These are phyloP conservation scores for Himalopsyche anomala DNA, from an alignment of 2,888 invertebrate genomes.

Conservation along the genomic window DNA sequence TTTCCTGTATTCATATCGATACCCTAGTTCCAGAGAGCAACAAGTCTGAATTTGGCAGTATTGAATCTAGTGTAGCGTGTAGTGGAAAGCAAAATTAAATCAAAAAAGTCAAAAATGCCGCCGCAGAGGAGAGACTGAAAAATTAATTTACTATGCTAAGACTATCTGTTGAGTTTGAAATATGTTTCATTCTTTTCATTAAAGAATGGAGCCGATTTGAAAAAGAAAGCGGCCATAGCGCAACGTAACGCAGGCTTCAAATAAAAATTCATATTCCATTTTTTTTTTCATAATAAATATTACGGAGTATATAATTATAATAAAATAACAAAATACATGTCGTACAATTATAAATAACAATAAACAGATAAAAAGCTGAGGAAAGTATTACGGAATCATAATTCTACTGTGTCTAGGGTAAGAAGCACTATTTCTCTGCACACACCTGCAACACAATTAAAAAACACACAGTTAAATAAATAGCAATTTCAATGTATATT, in stretches of 20 bases:
- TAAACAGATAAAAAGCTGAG: constrained; percentile 41
- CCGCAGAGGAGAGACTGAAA: too few relatives aligned
- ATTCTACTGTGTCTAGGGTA: constrained; percentile 80
- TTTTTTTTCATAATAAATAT: constrained; percentile 37
- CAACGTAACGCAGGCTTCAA: constrained; percentile 11
- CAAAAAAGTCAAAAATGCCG: too few relatives aligned
- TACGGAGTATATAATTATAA: constrained; percentile 38
- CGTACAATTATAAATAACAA: constrained; percentile 42
- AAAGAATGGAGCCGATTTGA: constrained; percentile 39
- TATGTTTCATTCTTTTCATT: constrained; percentile 1
- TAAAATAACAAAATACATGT: constrained; percentile 43
- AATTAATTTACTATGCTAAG: too few relatives aligned
- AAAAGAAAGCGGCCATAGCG: constrained; percentile 1
- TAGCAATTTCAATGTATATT: not conserved
- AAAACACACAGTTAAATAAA: constrained; percentile 54
- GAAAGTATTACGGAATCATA: constrained; percentile 70
- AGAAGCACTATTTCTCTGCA: constrained; percentile 77
- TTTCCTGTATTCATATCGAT: too few relatives aligned
- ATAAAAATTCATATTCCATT: constrained; percentile 31
- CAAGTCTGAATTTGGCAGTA: too few relatives aligned
- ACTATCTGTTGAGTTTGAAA: not conserved
- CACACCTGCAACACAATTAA: constrained; percentile 71
- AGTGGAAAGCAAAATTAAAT: too few relatives aligned
- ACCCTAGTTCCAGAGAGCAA: too few relatives aligned
- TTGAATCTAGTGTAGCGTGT: too few relatives aligned